Evolutionary conservation across 37 sponge, comb jelly and placozoan species (phyloP), one percentile per base, ranked within the genome.

Genomic region (Petrosia ficiformis): DNA sequence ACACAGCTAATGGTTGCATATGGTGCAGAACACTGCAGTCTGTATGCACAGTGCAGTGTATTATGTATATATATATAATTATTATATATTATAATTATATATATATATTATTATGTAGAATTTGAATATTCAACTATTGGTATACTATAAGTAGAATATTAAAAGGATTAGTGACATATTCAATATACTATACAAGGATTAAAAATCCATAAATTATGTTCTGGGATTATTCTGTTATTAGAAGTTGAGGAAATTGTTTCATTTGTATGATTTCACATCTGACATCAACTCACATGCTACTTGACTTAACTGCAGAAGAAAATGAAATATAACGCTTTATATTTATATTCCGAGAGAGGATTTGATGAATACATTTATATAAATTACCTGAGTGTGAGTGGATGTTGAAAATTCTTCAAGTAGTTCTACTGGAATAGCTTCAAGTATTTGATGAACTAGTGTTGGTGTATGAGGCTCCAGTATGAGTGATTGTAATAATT

Each of bases 401-500:
- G 75, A 76, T 21, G 70, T 30, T 36, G 83, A 21, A 26, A 87
- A 42, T 30, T 56, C 44, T 31, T 87, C 73, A 3, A 87, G 66
- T 6, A 87, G 63, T 35, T 38, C 66, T 3, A 77, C 16, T 0
- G 83, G 71, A 35, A 87, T 43, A 57, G 75, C 81, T 60, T 87
- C 82, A 42, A 87, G 48, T 28, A 73, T 78, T 52, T 79, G 81
- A 35, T 87, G 85, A 31, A 80, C 60, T 56, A 88, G 57, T 11
- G 37, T 52, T 66, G 78, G 67, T 68, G 37, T 88, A n/a, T 60
- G 77, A 19, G 85, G 82, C 44, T 92, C 93, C 16, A 92, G 68
- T 1, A 88, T 48, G 34, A 92, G 33, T 0, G 93, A 92, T 65
- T 92, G 93, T 36, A 92, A 39, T 35, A 92, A 57, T 41, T 89